Percentiles rank a stretch among this genome's conserved stretches.
These are phyloP conservation scores for Phanerotoma sp. DNA, from an alignment of 2,888 invertebrate species.

Conservation along the genomic window DNA sequence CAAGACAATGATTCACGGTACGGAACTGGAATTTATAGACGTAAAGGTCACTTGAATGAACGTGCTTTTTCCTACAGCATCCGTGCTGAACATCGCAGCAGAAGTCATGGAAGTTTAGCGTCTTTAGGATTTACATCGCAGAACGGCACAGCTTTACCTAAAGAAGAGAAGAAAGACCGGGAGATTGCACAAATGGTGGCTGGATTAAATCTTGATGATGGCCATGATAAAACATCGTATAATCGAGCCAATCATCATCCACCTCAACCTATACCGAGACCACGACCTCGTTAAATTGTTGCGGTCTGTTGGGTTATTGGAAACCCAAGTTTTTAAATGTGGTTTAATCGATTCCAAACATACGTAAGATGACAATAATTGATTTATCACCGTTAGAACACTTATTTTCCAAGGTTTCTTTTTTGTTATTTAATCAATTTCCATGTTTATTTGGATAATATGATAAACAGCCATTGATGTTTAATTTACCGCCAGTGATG, in stretches of 20 bases:
- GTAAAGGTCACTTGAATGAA: slow-evolving; percentile 90
- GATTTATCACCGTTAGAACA: too few species aligned
- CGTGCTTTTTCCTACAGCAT: slow-evolving; percentile 93
- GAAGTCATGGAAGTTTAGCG: slow-evolving; percentile 89
- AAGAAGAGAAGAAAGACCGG: slow-evolving; percentile 74
- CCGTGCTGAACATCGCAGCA: slow-evolving; percentile 87
- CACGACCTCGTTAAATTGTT: slow-evolving; percentile 48
- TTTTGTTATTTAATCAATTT: background rate
- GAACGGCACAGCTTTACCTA: slow-evolving; percentile 48
- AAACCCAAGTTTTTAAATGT: background rate
- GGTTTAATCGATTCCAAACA: too few species aligned
- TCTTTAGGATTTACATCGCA: slow-evolving; percentile 87
- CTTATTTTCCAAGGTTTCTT: background rate
- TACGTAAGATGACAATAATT: too few species aligned
- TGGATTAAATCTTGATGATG: slow-evolving; percentile 82
- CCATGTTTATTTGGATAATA: background rate
- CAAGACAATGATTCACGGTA: slow-evolving; percentile 63
- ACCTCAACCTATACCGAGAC: slow-evolving; percentile 54
- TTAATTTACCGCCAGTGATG: background rate
- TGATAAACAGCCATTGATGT: background rate
- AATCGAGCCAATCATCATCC: slow-evolving; percentile 59
- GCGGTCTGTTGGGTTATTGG: background rate
- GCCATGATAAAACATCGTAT: slow-evolving; percentile 66
- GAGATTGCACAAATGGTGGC: slow-evolving; percentile 93
- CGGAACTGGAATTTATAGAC: slow-evolving; percentile 83